Evolutionary conservation across 2,113 vertebrate species (phyloP), one percentile per base, ranked within the genome.

Genomic region (Fulmarus glacialis): DNA sequence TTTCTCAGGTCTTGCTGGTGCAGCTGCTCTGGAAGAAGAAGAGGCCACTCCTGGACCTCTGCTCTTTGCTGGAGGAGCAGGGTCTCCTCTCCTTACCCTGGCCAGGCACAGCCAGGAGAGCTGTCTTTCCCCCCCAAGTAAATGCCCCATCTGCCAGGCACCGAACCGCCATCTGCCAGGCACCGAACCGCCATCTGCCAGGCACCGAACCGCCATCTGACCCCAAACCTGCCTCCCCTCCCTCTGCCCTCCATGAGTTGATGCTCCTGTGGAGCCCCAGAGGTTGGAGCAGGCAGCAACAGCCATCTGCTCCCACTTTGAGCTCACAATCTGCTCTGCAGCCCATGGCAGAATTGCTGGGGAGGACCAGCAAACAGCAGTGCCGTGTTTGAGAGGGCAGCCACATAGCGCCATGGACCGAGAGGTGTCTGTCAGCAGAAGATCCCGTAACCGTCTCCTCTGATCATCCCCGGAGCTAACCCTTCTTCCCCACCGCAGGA

Each of bases 1-100:
- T 75, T 82, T 94, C 83, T 97, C 81, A 75, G 48, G 58, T 96
- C 89, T 93, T 91, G 62, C 52, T 89, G 29, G 8, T 73, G 18
- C 0, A 2, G 27, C 82, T 2, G 0, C 6, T 87, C 84, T 73
- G 52, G 88, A 83, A 89, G 40, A 84, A 30, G 34, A 90, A 66
- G 21, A 74, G 17, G n/a, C 29, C 10, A 19, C 17, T 66, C 43
- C 56, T 52, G 55, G 20, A 12, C 24, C 38, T 93, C 59, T 50
- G 60, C 50, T 84, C 73, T 74, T 79, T 84, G 63, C 64, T 56
- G 47, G 43, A 71, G 68, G 23, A 96, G 29, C 1, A 2, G 34
- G 14, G 2, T 10, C 6, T 90, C 38, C 24, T 4, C 45, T 92
- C 22, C 80, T 84, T 45, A 42, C 23, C 13, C 13, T 2, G 4